Evolutionary conservation across 2,113 vertebrate genomes (phyloP).

Genomic region (Anthoscopus minutus): DNA sequence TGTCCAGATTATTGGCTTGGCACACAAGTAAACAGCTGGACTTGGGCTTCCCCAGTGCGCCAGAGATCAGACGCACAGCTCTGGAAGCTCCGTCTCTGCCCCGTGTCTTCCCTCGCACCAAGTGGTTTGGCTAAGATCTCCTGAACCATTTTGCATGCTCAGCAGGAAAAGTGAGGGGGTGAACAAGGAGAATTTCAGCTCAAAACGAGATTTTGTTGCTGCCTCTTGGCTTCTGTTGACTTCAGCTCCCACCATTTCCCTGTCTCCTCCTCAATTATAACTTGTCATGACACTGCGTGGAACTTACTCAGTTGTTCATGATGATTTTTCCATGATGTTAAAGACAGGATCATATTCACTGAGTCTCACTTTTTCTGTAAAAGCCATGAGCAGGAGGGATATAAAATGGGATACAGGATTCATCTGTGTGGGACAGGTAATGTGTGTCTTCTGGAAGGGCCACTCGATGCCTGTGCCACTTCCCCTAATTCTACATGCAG

Average conservation of each 20-base stretch:
- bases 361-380: not conserved
- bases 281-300: not conserved
- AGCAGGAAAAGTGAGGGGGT: not conserved
- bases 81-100: not conserved
- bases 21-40: not conserved
- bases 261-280: slow-evolving; percentile 2
- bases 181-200: not conserved
- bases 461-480: not conserved
- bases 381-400: not conserved
- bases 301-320: not conserved
- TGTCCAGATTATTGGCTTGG: not conserved
- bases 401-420: not conserved
- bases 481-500: not conserved
- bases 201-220: not conserved
- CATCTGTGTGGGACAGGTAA: not conserved
- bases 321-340: not conserved
- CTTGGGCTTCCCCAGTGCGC: not conserved
- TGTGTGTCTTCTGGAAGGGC: not conserved
- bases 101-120: not conserved
- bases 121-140: not conserved
- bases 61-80: not conserved
- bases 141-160: not conserved
- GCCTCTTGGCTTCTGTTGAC: slow-evolving; percentile 5
- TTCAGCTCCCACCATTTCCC: slow-evolving; percentile 2
- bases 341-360: not conserved